phyloP scores from a whole-genome alignment of 2,888 invertebrate genomes.

The Ashinkailepas kermadecensis region DNA sequence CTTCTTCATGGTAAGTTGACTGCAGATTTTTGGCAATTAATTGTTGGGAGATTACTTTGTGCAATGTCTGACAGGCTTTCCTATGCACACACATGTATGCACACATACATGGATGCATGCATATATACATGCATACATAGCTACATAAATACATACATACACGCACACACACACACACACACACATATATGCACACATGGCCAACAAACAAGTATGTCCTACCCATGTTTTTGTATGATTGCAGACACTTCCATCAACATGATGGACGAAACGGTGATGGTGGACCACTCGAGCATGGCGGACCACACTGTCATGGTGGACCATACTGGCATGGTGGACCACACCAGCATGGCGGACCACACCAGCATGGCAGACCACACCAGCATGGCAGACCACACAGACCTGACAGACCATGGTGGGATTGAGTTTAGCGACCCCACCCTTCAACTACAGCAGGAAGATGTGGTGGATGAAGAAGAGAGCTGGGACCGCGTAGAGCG shows the following conservation, averaged over 20 bases:
- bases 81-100: too few relatives aligned
- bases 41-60: too few relatives aligned
- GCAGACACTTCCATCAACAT: not conserved
- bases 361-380: not conserved
- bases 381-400: not conserved
- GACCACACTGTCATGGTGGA: not conserved
- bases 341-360: not conserved
- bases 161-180: too few relatives aligned
- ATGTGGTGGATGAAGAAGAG: not conserved
- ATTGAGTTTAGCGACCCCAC: not conserved
- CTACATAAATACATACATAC: too few relatives aligned
- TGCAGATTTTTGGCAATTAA: too few relatives aligned
- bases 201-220: too few relatives aligned
- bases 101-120: too few relatives aligned
- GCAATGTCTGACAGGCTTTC: too few relatives aligned
- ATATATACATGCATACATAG: too few relatives aligned
- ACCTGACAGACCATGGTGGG: not conserved
- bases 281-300: not conserved
- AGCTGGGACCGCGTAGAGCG: conserved; percentile 21
- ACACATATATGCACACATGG: too few relatives aligned
- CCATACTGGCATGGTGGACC: not conserved
- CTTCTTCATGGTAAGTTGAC: too few relatives aligned
- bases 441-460: conserved; percentile 3
- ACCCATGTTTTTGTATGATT: too few relatives aligned
- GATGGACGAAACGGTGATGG: conserved; percentile 9